Evolutionary conservation across 2,797 vertebrate species (phyloP).

Genomic region (Lagorchestes hirsutus): DNA sequence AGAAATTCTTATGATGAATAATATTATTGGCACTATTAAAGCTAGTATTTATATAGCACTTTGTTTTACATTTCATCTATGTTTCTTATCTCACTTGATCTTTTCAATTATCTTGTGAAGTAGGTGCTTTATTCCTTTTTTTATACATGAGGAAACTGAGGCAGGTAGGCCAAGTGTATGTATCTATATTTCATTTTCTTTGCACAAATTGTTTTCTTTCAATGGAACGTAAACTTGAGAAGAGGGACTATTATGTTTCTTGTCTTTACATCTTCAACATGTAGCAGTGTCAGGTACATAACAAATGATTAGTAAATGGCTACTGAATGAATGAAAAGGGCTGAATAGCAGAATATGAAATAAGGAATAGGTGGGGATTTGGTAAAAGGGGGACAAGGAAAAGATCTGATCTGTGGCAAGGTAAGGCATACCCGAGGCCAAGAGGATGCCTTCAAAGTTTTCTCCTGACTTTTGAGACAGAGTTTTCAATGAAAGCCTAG

Average conservation of each 20-base stretch:
- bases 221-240: not conserved
- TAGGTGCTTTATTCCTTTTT: too few species aligned
- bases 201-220: not conserved
- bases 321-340: not conserved
- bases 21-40: too few species aligned
- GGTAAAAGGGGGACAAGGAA: too few species aligned
- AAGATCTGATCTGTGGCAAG: not conserved
- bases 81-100: too few species aligned
- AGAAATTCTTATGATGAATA: too few species aligned
- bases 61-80: too few species aligned
- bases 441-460: not conserved
- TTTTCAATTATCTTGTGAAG: too few species aligned
- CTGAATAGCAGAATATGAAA: not conserved
- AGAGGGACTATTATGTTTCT: not conserved
- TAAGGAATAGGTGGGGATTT: too few species aligned
- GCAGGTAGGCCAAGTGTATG: not conserved
- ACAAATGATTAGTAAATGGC: not conserved
- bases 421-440: fast-evolving
- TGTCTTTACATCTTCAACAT: not conserved
- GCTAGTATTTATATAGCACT: too few species aligned
- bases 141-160: not conserved
- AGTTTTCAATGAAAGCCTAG: not conserved
- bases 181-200: not conserved
- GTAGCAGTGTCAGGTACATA: not conserved
- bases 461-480: not conserved